Percentiles rank a stretch among this genome's conserved stretches.
Evolutionary conservation across 2,113 vertebrate species (phyloP).

Genomic region (Myrmophylax atrothorax): DNA sequence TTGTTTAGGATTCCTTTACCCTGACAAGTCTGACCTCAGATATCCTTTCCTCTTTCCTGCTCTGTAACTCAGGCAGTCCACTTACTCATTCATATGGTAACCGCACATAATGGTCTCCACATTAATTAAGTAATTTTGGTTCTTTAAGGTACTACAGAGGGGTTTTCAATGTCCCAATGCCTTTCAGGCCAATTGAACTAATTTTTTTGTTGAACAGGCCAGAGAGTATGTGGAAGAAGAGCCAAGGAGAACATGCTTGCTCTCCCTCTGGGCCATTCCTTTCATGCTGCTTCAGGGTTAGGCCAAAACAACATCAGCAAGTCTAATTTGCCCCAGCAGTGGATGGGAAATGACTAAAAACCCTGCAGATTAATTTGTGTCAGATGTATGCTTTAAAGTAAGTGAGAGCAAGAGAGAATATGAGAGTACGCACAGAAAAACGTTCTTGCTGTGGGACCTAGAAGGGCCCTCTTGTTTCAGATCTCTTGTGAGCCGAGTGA

Average conservation of each 20-base stretch:
- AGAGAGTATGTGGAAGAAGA: slow-evolving; percentile 57
- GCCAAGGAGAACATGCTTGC: slow-evolving; percentile 43
- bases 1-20: slow-evolving; percentile 81
- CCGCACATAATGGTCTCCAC: slow-evolving; percentile 80
- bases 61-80: slow-evolving; percentile 73
- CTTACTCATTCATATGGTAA: slow-evolving; percentile 88
- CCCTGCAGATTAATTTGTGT: slow-evolving; percentile 67
- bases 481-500: neutral
- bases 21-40: slow-evolving; percentile 83
- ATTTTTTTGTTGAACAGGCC: slow-evolving; percentile 20
- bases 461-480: slow-evolving; percentile 11
- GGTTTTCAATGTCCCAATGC: slow-evolving; percentile 54
- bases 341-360: slow-evolving; percentile 70
- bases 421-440: neutral
- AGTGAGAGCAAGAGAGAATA: neutral
- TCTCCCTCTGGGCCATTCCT: slow-evolving; percentile 48
- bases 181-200: slow-evolving; percentile 63
- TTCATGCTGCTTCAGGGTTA: slow-evolving; percentile 54
- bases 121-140: slow-evolving; percentile 75
- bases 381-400: slow-evolving; percentile 58
- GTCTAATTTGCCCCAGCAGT: slow-evolving; percentile 65
- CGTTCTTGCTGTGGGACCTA: neutral
- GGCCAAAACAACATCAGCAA: slow-evolving; percentile 72
- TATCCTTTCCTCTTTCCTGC: slow-evolving; percentile 80
- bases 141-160: slow-evolving; percentile 59